Evolutionary conservation across 92 coral and sea anemone species (phyloP).

Genomic region (Umimayanthus kanabou): DNA sequence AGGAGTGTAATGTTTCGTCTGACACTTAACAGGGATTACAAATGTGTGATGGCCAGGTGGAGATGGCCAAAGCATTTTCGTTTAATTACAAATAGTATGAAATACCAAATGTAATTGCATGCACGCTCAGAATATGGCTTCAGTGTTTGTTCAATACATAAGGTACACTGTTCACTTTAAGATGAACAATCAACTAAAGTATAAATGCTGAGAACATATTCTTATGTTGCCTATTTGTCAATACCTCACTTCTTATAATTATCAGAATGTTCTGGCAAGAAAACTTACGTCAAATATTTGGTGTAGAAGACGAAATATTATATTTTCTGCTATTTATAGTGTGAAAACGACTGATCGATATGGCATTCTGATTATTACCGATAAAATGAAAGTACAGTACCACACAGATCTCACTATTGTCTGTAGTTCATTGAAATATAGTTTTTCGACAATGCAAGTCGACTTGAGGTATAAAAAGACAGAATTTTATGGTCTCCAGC

Average conservation of each 20-base stretch:
- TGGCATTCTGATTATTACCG: not conserved
- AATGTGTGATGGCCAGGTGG: not conserved
- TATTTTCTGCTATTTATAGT: not conserved
- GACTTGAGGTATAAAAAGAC: not conserved
- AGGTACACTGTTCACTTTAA: not conserved
- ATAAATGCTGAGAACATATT: not conserved
- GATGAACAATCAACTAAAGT: not conserved
- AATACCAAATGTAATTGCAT: not conserved
- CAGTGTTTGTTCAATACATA: not conserved
- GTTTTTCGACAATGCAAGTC: not conserved
- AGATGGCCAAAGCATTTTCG: not conserved
- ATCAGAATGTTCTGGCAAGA: not conserved
- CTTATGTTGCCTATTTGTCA: not conserved
- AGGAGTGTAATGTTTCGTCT: conserved; percentile 5
- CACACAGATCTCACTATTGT: not conserved
- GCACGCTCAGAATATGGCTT: not conserved
- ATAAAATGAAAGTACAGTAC: conserved; percentile 19
- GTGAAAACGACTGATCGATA: not conserved
- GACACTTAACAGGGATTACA: not conserved
- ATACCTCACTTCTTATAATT: not conserved
- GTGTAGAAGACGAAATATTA: not conserved
- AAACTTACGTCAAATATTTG: not conserved
- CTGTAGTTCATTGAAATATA: not conserved
- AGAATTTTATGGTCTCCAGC: not conserved
- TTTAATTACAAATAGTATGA: not conserved